A percentile compares a stretch with the other conserved stretches of the same genome.
These are phyloP conservation scores for Pecten maximus DNA, from an alignment of 2,888 invertebrate genomes.

Conservation along the genomic window DNA sequence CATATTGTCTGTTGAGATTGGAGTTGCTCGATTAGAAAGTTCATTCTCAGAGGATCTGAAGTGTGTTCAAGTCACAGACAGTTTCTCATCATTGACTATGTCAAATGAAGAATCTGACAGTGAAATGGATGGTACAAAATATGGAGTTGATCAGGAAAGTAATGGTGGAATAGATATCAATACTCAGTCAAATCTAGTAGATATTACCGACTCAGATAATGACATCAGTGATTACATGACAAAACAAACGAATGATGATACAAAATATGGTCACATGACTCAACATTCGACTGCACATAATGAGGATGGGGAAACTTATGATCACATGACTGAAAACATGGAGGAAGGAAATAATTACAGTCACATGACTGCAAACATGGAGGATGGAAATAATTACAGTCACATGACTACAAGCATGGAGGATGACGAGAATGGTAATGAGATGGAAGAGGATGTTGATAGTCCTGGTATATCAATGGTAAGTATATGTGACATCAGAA, in stretches of 20 bases:
- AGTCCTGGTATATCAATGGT: slow-evolving; percentile 7
- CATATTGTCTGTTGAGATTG: slow-evolving; percentile 45
- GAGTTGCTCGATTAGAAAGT: slow-evolving; percentile 45
- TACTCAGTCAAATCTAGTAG: background rate
- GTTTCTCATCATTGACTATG: background rate
- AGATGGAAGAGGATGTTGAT: background rate
- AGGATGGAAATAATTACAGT: background rate
- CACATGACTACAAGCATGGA: slow-evolving; percentile 17
- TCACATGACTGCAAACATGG: background rate
- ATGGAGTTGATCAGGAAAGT: background rate
- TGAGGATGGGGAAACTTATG: background rate
- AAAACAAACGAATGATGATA: background rate
- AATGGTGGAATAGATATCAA: background rate
- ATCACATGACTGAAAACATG: background rate
- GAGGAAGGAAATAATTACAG: background rate
- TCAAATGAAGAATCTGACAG: background rate
- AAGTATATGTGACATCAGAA: background rate
- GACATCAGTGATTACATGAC: background rate
- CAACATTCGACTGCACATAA: background rate
- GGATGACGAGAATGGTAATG: slow-evolving; percentile 15
- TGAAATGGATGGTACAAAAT: background rate
- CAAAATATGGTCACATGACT: background rate
- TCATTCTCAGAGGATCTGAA: slow-evolving; percentile 44
- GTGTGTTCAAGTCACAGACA: slow-evolving; percentile 36
- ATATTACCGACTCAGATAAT: background rate